Percentiles rank a stretch among this genome's conserved stretches.
Conservation (phyloP, 2,797 vertebrate genomes). For the Gouania willdenowi region DNA sequence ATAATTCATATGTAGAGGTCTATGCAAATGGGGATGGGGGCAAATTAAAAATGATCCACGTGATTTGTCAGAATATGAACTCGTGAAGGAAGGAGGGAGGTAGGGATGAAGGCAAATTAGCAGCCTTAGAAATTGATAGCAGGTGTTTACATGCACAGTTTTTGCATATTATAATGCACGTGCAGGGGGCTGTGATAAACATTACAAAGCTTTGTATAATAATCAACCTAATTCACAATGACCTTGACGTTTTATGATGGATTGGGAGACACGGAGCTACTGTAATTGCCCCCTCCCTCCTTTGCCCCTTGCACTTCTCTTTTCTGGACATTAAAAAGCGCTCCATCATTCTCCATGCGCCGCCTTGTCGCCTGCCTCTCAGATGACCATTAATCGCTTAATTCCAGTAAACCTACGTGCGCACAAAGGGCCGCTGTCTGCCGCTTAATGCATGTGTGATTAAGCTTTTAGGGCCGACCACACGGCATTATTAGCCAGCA, state of each 20-base stretch:
- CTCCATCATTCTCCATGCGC: constrained; percentile 84
- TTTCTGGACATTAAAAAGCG: constrained; percentile 77
- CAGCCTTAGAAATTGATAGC: constrained; percentile 64
- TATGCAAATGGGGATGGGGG: constrained; percentile 58
- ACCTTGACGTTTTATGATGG: constrained; percentile 73
- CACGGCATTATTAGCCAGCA: constrained; percentile 91
- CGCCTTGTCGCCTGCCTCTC: constrained; percentile 85
- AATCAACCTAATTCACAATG: constrained; percentile 66
- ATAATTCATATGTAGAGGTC: constrained; percentile 41
- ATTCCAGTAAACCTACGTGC: constrained; percentile 94
- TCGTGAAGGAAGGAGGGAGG: not conserved
- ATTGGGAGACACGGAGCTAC: constrained; percentile 61
- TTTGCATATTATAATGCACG: constrained; percentile 63
- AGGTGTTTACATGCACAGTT: constrained; percentile 68
- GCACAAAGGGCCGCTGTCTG: constrained; percentile 94
- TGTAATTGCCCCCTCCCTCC: constrained; percentile 67
- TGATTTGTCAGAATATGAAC: constrained; percentile 52
- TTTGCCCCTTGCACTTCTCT: constrained; percentile 35
- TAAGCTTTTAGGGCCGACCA: constrained; percentile 83
- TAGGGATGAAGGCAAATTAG: constrained; percentile 61
- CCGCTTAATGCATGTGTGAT: constrained; percentile 89
- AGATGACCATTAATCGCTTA: constrained; percentile 95
- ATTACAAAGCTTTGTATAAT: constrained; percentile 56
- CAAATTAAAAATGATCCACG: constrained; percentile 25
- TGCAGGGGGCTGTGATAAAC: constrained; percentile 42